A percentile compares a stretch with the other conserved stretches of the same genome.
Conservation (phyloP, 2,797 vertebrate genomes). For the Falco concolor region DNA sequence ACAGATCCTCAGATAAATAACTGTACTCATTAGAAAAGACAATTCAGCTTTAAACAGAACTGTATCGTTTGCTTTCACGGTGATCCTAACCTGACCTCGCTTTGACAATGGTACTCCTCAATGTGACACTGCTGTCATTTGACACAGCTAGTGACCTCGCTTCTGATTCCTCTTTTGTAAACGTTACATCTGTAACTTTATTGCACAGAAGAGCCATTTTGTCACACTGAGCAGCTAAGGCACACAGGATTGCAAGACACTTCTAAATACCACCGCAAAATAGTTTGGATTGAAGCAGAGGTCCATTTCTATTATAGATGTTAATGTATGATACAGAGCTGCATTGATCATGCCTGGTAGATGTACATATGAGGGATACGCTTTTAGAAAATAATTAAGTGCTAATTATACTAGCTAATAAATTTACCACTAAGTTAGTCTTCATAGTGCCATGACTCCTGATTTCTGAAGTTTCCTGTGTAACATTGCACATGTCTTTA, state of each 20-base stretch:
- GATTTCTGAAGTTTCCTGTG: neutral
- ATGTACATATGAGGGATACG: neutral
- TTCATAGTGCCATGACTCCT: neutral
- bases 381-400: neutral
- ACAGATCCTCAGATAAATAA: neutral
- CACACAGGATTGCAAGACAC: neutral
- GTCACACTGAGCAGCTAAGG: neutral
- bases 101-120: neutral
- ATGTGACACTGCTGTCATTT: neutral
- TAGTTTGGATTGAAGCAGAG: neutral
- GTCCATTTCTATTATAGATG: neutral
- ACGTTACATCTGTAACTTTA: neutral
- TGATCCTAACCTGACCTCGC: neutral
- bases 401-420: neutral
- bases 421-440: neutral
- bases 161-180: neutral
- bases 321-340: neutral
- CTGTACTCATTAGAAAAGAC: neutral
- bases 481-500: neutral
- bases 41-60: neutral
- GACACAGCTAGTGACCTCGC: neutral
- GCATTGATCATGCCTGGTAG: neutral
- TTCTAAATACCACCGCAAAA: neutral
- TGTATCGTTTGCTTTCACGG: neutral
- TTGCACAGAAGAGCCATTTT: neutral